Conservation (phyloP, 2,888 invertebrate genomes). For the Keiferia lycopersicella region DNA sequence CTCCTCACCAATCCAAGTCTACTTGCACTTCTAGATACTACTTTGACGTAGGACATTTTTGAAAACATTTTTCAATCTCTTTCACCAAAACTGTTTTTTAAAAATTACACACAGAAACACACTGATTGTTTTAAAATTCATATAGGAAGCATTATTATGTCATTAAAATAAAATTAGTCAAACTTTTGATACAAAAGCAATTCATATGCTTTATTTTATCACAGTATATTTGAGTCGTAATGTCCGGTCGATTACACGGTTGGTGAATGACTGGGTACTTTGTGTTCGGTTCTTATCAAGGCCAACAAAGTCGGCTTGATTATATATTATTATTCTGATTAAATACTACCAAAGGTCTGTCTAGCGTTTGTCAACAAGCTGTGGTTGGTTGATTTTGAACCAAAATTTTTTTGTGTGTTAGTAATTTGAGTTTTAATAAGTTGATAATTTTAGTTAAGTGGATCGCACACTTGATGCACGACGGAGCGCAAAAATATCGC, state of each 20-base stretch:
- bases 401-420: too few species aligned
- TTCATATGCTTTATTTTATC: neutral
- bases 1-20: conserved; percentile 38
- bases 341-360: neutral
- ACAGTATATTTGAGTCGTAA: neutral
- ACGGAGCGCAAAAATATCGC: too few species aligned
- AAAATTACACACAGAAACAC: neutral
- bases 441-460: too few species aligned
- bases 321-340: neutral
- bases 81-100: neutral
- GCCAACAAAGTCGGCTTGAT: neutral
- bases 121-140: neutral
- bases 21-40: conserved; percentile 39
- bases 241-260: conserved; percentile 1
- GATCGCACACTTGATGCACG: too few species aligned
- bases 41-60: conserved; percentile 42
- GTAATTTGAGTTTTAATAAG: too few species aligned
- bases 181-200: neutral
- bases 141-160: neutral
- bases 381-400: too few species aligned
- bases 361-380: neutral
- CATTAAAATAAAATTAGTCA: neutral
- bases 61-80: neutral
- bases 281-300: neutral
- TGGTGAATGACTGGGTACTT: neutral